Evolutionary conservation across 2,113 vertebrate genomes (phyloP).

Genomic region (Accipiter virgatus): DNA sequence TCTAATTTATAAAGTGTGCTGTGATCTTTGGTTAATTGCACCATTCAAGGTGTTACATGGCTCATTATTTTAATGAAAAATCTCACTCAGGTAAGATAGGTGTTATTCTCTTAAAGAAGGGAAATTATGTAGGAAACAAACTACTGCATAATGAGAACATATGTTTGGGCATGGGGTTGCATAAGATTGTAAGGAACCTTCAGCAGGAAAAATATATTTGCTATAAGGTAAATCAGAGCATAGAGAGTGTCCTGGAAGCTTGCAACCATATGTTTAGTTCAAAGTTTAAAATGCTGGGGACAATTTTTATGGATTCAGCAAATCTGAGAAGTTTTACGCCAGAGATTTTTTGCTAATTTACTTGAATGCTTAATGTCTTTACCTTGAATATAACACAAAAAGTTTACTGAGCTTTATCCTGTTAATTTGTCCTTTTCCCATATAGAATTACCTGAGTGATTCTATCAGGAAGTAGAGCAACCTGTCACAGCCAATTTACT

Average conservation of each 20-base stretch:
- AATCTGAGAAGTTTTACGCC: neutral
- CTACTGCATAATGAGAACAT: neutral
- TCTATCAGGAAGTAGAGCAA: neutral
- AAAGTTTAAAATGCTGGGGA: neutral
- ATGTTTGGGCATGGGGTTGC: neutral
- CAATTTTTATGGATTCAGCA: neutral
- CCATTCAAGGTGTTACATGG: neutral
- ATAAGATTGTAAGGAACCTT: neutral
- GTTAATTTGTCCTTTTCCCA: neutral
- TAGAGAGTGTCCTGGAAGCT: neutral
- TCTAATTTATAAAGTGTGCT: neutral
- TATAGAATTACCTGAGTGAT: neutral
- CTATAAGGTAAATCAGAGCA: neutral
- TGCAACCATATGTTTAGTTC: neutral
- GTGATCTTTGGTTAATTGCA: slow-evolving; percentile 5
- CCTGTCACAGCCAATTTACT: neutral
- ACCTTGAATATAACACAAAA: neutral
- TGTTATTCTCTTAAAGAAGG: neutral
- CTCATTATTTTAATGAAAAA: slow-evolving; percentile 40
- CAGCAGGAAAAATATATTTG: neutral
- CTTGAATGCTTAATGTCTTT: neutral
- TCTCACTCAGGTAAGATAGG: neutral
- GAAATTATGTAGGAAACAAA: neutral
- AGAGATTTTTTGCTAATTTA: neutral
- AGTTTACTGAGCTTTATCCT: neutral